phyloP scores from a whole-genome alignment of 2,888 invertebrate genomes.

The Thyatira batis region DNA sequence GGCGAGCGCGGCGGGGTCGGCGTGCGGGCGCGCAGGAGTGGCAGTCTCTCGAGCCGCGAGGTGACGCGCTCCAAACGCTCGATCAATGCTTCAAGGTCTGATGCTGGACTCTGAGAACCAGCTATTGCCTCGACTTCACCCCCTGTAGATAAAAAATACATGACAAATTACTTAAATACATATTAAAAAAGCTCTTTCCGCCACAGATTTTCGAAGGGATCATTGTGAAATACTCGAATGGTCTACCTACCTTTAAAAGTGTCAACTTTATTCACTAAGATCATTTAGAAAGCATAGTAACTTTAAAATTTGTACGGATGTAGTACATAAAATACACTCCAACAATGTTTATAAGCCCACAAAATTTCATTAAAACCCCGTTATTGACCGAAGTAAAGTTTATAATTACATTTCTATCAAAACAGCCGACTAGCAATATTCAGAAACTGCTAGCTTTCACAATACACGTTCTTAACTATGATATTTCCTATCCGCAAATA shows the following conservation, averaged over 20 bases:
- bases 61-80: constrained; percentile 89
- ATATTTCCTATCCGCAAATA: not conserved
- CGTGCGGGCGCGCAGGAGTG: constrained; percentile 51
- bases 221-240: no score
- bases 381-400: not conserved
- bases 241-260: no score
- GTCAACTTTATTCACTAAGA: no score
- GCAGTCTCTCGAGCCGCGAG: constrained; percentile 85
- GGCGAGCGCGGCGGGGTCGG: constrained; percentile 57
- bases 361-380: not conserved
- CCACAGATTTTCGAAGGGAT: no score
- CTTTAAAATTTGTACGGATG: no score
- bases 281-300: no score
- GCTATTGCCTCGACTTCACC: constrained; percentile 74
- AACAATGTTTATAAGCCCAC: no score
- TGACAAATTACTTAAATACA: not conserved
- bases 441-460: not conserved
- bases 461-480: not conserved
- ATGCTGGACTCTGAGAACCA: constrained; percentile 67
- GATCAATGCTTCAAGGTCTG: constrained; percentile 86
- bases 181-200: not conserved
- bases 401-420: no score
- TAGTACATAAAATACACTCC: no score
- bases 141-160: constrained; percentile 47
- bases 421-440: not conserved